Evolutionary conservation across 2,113 vertebrate species (phyloP).

Genomic region (Lasiurus borealis): DNA sequence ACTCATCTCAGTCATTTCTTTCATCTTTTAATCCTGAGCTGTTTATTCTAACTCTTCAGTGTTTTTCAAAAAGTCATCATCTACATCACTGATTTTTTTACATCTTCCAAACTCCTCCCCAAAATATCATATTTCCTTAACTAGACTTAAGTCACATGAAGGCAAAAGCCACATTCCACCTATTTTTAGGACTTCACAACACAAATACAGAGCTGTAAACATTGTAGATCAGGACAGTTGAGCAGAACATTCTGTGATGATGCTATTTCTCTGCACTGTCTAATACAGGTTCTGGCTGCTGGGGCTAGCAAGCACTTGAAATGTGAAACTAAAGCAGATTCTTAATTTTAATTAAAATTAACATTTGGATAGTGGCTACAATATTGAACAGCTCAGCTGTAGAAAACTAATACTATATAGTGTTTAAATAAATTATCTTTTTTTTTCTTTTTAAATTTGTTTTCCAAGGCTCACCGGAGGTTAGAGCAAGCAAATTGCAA

Average conservation of each 20-base stretch:
- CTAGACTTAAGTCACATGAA: neutral
- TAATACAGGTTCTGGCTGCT: neutral
- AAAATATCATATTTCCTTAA: neutral
- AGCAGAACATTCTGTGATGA: neutral
- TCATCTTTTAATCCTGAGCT: neutral
- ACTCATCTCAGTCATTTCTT: neutral
- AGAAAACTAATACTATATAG: neutral
- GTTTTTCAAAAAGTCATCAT: neutral
- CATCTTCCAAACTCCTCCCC: neutral
- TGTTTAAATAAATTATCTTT: neutral
- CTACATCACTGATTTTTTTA: neutral
- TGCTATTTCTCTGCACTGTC: neutral
- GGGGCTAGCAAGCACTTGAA: neutral
- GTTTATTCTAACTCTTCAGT: neutral
- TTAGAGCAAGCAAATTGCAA: neutral
- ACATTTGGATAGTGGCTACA: neutral
- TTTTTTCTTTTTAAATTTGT: neutral
- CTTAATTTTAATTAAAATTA: neutral
- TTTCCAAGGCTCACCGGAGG: neutral
- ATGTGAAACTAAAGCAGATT: neutral
- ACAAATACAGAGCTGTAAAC: neutral
- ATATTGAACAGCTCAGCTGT: neutral
- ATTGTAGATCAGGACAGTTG: neutral
- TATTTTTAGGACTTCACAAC: neutral
- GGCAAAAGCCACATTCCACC: neutral